These are phyloP conservation scores for Poeciliopsis infans DNA, from an alignment of 2,797 vertebrate species.

Conservation along the genomic window DNA sequence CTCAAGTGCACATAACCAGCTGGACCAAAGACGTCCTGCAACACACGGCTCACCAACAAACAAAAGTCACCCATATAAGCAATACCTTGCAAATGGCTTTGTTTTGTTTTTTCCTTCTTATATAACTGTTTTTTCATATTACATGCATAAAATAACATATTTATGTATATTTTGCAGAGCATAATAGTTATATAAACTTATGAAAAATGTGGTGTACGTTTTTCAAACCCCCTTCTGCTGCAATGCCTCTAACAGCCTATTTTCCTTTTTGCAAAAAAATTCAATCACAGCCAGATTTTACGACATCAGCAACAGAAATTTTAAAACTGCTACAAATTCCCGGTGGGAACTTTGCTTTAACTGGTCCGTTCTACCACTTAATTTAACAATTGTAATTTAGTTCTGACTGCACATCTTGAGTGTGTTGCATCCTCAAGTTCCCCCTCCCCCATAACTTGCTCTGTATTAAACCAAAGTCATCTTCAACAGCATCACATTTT, in stretches of 20 bases:
- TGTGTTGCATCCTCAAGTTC: neutral
- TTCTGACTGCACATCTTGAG: neutral
- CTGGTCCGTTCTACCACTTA: neutral
- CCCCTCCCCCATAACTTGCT: neutral
- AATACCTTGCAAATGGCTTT: neutral
- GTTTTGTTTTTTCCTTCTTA: neutral
- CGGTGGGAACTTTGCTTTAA: neutral
- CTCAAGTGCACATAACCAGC: slow-evolving; percentile 1
- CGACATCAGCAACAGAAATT: neutral
- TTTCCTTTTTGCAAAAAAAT: neutral
- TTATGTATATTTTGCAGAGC: neutral
- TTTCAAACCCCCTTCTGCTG: neutral
- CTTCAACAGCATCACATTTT: neutral
- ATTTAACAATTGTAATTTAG: neutral
- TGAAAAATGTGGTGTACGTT: neutral
- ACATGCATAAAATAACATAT: neutral
- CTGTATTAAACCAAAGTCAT: neutral
- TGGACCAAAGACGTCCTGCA: neutral
- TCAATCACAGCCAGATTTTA: neutral
- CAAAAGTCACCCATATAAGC: neutral
- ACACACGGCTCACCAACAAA: neutral
- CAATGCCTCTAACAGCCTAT: neutral
- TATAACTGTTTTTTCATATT: neutral
- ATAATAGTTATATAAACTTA: neutral
- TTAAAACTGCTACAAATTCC: neutral